Evolutionary conservation across 2,797 vertebrate species (phyloP).

Genomic region (Mus caroli): DNA sequence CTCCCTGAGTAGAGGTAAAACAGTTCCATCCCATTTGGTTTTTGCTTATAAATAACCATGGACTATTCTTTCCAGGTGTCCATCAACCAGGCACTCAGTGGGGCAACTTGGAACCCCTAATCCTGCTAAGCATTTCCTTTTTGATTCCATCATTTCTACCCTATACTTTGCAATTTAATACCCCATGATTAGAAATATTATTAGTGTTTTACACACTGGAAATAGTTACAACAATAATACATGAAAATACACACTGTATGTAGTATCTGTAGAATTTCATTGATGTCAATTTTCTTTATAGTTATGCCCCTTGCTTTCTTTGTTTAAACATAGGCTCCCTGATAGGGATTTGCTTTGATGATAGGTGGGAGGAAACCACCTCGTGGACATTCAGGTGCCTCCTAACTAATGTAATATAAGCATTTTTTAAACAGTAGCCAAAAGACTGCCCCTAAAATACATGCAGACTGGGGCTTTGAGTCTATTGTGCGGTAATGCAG

Average conservation of each 20-base stretch:
- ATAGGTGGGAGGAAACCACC: neutral
- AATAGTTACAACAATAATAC: neutral
- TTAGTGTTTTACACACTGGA: slow-evolving; percentile 8
- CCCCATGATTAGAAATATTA: neutral
- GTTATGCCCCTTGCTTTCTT: neutral
- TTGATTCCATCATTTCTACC: neutral
- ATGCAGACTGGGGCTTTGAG: neutral
- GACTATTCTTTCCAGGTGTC: slow-evolving; percentile 19
- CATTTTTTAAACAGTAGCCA: neutral
- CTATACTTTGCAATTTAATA: slow-evolving; percentile 15
- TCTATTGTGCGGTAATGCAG: neutral
- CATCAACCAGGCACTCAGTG: neutral
- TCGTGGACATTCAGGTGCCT: neutral
- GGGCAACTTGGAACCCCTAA: neutral
- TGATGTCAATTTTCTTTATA: slow-evolving; percentile 1
- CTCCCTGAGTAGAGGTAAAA: slow-evolving; percentile 24
- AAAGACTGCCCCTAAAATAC: neutral
- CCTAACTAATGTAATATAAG: neutral
- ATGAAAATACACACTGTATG: neutral
- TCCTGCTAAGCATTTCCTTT: neutral
- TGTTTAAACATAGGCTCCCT: slow-evolving; percentile 7
- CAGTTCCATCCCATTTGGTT: slow-evolving; percentile 38
- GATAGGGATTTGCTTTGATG: slow-evolving; percentile 26
- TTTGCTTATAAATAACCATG: slow-evolving; percentile 33
- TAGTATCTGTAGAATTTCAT: slow-evolving; percentile 20